These are phyloP conservation scores for Ichneumoninae sp. DNA, from an alignment of 2,888 invertebrate genomes.

Conservation along the genomic window DNA sequence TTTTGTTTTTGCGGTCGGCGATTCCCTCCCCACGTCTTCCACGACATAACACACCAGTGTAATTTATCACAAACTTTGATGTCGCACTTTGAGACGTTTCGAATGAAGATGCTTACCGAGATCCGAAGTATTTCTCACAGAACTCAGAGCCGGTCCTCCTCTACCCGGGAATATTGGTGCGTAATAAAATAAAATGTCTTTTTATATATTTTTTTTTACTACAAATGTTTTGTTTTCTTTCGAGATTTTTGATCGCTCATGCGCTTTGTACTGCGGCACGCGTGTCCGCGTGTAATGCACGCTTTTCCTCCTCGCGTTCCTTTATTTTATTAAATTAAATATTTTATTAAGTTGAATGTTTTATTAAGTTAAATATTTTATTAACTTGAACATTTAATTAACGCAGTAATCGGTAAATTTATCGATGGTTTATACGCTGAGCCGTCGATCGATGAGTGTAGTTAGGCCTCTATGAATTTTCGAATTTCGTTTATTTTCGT, in stretches of 20 bases:
- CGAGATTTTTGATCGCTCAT: constrained; percentile 12
- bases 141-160: constrained; percentile 1
- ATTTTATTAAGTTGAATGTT: neutral
- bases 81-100: constrained; percentile 39
- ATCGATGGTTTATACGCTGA: neutral
- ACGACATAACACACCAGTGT: constrained; percentile 41
- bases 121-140: constrained; percentile 39
- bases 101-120: constrained; percentile 56
- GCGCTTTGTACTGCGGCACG: constrained; percentile 11
- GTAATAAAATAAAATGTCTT: constrained; percentile 36
- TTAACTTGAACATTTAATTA: neutral
- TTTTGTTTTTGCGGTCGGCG: constrained; percentile 17
- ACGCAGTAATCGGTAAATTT: neutral
- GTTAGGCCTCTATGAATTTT: neutral
- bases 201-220: neutral
- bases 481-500: neutral
- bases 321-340: neutral
- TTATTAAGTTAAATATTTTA: neutral
- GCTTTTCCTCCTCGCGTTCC: neutral
- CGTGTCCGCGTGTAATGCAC: neutral
- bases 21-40: neutral
- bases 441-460: neutral
- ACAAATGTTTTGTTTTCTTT: neutral
- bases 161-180: constrained; percentile 44
- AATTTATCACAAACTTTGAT: constrained; percentile 55